Base-by-base conservation (phyloP, 2,113 vertebrate species). In the Phainopepla nitens region DNA sequence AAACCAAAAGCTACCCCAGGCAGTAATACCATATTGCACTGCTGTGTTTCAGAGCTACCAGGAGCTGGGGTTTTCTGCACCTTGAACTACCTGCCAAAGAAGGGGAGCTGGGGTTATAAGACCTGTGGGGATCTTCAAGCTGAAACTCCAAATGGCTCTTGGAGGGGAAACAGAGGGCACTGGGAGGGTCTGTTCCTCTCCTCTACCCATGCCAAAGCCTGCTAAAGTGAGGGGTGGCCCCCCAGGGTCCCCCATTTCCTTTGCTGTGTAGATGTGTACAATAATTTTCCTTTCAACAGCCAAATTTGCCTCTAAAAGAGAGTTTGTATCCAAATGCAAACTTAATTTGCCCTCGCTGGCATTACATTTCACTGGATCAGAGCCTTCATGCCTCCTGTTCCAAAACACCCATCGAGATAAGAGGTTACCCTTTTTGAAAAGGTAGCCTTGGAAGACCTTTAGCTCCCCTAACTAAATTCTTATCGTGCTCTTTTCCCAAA, bases 401-500 rank as follows among this genome's bases (percentile, higher is more conserved):
- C 35, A n/a, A 94, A 96, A 82, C 72, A 89, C 69, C 51, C 69
- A 62, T 36, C 0, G 24, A 91, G 72, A 87, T 76, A 88, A 89
- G 86, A 93, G 81, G 65, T 36, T 84, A 78, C 80, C 56, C 51
- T 66, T 83, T 88, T 57, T 56, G 53, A 66, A 89, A 96, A 70
- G 4, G 24, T 72, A 87, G 89, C 68, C 47, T 51, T 82, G 64
- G 82, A 77, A 94, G 83, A 78, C 83, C 87, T 89, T 92, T 91
- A 77, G 89, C 88, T 87, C 83, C 72, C 54, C 64, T 24, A 50
- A 93, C 81, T 41, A 78, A 89, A 75, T 81, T 70, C 84, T 64
- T 78, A 17, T 8, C 47, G 2, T 49, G 68, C 83, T 1, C 0
- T 78, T 93, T 89, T n/a, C 94, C 89, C 89, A 35, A 60, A 90